phyloP scores from a whole-genome alignment of 1,140 invertebrate genomes.

The Heterodera schachtii region DNA sequence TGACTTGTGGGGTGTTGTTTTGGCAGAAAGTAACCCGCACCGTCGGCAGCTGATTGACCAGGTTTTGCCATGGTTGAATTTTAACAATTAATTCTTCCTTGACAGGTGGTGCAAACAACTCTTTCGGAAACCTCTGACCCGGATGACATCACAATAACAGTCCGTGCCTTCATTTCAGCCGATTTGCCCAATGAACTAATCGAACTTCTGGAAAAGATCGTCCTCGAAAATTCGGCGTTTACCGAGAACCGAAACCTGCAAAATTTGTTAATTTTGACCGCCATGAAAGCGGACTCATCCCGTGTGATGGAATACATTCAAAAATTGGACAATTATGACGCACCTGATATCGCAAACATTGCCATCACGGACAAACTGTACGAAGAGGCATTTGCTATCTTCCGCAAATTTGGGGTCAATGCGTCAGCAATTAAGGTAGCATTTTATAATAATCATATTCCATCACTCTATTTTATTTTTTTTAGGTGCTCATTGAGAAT shows the following conservation, averaged over 20 bases:
- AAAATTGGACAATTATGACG: conserved; percentile 98
- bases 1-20: conserved; percentile 92
- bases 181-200: conserved; percentile 99
- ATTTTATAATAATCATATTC: not conserved
- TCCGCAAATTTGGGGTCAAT: conserved; percentile 99
- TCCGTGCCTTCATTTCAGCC: conserved; percentile 99
- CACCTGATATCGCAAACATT: conserved; percentile 98
- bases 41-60: conserved; percentile 96
- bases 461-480: conserved; percentile 5
- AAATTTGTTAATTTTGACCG: conserved; percentile 78
- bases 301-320: conserved; percentile 89
- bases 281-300: conserved; percentile 93
- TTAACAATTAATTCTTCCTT: not conserved
- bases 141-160: conserved; percentile 97
- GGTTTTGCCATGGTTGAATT: conserved; percentile 66
- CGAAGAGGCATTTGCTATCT: conserved; percentile 99
- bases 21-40: conserved; percentile 90
- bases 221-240: conserved; percentile 95
- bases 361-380: conserved; percentile 95
- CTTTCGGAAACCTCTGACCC: conserved; percentile 78
- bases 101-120: conserved; percentile 69
- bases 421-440: conserved; percentile 90
- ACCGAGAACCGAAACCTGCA: conserved; percentile 88
- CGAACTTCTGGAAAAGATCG: conserved; percentile 96
- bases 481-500: conserved; percentile 92